These are phyloP conservation scores for Henricia sp. DNA, from an alignment of 53 echinoderm and acorn worm genomes.

Conservation along the genomic window DNA sequence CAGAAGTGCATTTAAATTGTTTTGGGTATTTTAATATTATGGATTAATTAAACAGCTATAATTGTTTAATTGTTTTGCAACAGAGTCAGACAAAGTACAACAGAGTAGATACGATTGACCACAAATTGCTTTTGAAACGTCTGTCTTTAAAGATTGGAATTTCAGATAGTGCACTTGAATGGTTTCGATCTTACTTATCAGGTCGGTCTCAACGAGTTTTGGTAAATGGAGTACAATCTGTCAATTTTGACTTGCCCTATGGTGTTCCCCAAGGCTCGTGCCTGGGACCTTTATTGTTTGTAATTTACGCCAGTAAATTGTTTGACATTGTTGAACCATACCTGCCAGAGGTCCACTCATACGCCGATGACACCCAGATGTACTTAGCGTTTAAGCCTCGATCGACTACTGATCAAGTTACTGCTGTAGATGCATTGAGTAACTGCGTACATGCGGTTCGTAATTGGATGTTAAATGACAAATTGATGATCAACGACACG, in stretches of 20 bases:
- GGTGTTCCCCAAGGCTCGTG: not conserved
- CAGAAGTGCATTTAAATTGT: too few relatives aligned
- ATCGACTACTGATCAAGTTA: not conserved
- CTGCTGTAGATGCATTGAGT: constrained; percentile 21
- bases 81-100: too few relatives aligned
- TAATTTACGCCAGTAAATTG: constrained; percentile 15
- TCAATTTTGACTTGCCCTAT: not conserved
- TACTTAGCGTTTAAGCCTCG: constrained; percentile 28
- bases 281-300: constrained; percentile 5
- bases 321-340: constrained; percentile 29
- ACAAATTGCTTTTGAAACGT: not conserved
- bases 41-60: too few relatives aligned
- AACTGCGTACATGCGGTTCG: constrained; percentile 13
- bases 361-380: constrained; percentile 24
- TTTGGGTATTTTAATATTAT: too few relatives aligned
- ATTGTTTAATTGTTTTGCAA: too few relatives aligned
- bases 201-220: not conserved
- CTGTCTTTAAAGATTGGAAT: constrained; percentile 7
- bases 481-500: constrained; percentile 29
- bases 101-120: constrained; percentile 29
- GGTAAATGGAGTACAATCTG: not conserved
- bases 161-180: constrained; percentile 5
- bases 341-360: constrained; percentile 30
- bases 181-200: constrained; percentile 9
- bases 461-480: constrained; percentile 29